Conservation (phyloP, 2,888 invertebrate genomes). For the Pyrocoelia pectoralis region DNA sequence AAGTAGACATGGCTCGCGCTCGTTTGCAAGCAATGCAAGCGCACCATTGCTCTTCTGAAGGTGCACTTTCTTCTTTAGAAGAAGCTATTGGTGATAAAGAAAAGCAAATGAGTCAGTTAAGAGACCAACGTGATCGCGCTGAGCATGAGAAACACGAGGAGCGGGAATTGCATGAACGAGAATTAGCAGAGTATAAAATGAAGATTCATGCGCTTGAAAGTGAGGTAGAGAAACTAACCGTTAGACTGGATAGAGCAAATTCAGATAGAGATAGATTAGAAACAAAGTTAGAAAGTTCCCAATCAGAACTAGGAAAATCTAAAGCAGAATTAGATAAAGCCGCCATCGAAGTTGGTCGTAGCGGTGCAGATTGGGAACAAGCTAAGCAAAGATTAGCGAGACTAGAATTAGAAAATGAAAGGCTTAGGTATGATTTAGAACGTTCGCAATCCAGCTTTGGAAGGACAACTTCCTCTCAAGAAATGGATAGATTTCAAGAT, state of each 20-base stretch:
- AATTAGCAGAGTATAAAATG: conserved; percentile 94
- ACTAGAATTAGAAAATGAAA: conserved; percentile 89
- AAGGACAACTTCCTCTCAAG: conserved; percentile 77
- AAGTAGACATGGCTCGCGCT: conserved; percentile 94
- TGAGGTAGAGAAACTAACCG: conserved; percentile 88
- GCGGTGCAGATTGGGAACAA: conserved; percentile 89
- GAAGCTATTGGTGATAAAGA: conserved; percentile 97
- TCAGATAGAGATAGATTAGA: conserved; percentile 91
- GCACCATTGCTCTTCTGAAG: conserved; percentile 93
- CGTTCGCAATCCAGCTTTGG: conserved; percentile 85
- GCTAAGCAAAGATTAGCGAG: conserved; percentile 84
- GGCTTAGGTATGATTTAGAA: conserved; percentile 72
- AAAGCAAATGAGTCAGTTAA: conserved; percentile 92
- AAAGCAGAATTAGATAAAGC: conserved; percentile 94
- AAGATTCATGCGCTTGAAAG: conserved; percentile 90
- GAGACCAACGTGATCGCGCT: conserved; percentile 93
- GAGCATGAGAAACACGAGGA: conserved; percentile 97
- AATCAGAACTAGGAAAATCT: conserved; percentile 92
- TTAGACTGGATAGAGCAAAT: conserved; percentile 86
- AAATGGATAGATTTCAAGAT: conserved; percentile 83
- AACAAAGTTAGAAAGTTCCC: conserved; percentile 90
- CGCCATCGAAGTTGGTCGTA: conserved; percentile 87
- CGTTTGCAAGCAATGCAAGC: conserved; percentile 92
- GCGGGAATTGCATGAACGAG: conserved; percentile 90
- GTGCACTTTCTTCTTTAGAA: conserved; percentile 90